Evolutionary conservation across 2,113 vertebrate species (phyloP).

Genomic region (Apistogramma diplotaenia): DNA sequence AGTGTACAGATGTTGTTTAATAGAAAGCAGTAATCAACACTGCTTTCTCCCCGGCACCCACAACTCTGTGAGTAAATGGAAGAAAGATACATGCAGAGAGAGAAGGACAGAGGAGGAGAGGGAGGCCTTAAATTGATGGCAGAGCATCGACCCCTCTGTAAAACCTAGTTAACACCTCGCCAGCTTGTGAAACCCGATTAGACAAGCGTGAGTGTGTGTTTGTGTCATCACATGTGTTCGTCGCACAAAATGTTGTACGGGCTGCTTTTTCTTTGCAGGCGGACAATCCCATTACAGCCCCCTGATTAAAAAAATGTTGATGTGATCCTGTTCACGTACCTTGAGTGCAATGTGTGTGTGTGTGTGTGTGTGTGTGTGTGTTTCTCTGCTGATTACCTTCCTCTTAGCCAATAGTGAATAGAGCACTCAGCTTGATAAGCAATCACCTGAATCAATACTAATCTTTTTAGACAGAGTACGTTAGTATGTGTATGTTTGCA

Average conservation of each 20-base stretch:
- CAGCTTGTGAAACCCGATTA: slow-evolving; percentile 70
- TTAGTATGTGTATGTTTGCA: slow-evolving; percentile 31
- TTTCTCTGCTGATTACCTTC: slow-evolving; percentile 70
- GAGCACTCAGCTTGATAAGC: slow-evolving; percentile 80
- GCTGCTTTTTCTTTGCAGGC: slow-evolving; percentile 34
- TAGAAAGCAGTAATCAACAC: slow-evolving; percentile 58
- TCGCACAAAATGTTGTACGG: slow-evolving; percentile 39
- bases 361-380: slow-evolving; percentile 3
- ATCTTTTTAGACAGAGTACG: slow-evolving; percentile 70
- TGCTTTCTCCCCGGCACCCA: slow-evolving; percentile 22
- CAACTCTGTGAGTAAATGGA: slow-evolving; percentile 14
- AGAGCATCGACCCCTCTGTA: slow-evolving; percentile 63
- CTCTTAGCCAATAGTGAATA: slow-evolving; percentile 76
- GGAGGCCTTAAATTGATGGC: slow-evolving; percentile 64
- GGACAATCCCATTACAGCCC: slow-evolving; percentile 38
- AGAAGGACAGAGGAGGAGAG: background rate
- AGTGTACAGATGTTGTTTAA: slow-evolving; percentile 42
- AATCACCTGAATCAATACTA: slow-evolving; percentile 82
- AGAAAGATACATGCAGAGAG: slow-evolving; percentile 18
- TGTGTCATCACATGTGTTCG: slow-evolving; percentile 34
- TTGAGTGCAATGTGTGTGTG: background rate
- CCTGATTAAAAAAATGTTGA: slow-evolving; percentile 59
- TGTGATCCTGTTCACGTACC: background rate
- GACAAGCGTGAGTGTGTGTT: slow-evolving; percentile 39
- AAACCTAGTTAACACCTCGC: slow-evolving; percentile 69